phyloP scores from a whole-genome alignment of 2,888 invertebrate genomes.

The Nephrotoma flavescens region DNA sequence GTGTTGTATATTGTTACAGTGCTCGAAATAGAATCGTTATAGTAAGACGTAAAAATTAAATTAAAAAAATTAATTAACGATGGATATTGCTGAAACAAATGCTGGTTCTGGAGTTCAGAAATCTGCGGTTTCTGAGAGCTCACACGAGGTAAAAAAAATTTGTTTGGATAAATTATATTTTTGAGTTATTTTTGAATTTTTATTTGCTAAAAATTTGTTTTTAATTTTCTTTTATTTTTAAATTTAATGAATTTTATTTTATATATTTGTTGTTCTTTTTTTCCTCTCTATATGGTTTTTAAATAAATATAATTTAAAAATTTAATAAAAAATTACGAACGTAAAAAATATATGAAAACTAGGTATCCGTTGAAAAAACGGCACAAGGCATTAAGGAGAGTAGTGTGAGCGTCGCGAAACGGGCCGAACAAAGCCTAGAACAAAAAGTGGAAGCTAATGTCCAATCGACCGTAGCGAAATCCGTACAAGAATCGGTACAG shows the following conservation, averaged over 20 bases:
- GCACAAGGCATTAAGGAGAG: constrained; percentile 9
- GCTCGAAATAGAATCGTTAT: constrained; percentile 4
- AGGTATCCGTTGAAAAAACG: constrained; percentile 15
- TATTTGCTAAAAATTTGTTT: not conserved
- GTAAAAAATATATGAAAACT: not conserved
- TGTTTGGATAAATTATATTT: not conserved
- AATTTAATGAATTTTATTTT: not conserved
- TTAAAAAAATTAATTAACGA: constrained; percentile 5
- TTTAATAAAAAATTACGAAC: constrained; percentile 1
- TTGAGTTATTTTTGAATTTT: not conserved
- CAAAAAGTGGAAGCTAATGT: constrained; percentile 13
- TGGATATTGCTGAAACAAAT: constrained; percentile 16
- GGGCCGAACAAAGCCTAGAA: constrained; percentile 12
- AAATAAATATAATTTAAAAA: not conserved
- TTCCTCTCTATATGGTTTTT: not conserved
- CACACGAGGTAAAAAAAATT: constrained; percentile 13
- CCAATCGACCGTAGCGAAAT: constrained; percentile 7
- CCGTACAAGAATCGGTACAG: constrained; percentile 7
- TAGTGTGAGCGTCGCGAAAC: constrained; percentile 6
- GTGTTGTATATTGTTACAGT: constrained; percentile 6
- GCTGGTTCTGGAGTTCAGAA: constrained; percentile 13
- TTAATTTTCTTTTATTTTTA: not conserved
- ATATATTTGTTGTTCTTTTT: not conserved
- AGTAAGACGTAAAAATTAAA: constrained; percentile 1
- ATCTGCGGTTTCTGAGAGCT: constrained; percentile 14